phyloP scores from a whole-genome alignment of 92 coral and sea anemone species.

The Zoanthus gigantus region DNA sequence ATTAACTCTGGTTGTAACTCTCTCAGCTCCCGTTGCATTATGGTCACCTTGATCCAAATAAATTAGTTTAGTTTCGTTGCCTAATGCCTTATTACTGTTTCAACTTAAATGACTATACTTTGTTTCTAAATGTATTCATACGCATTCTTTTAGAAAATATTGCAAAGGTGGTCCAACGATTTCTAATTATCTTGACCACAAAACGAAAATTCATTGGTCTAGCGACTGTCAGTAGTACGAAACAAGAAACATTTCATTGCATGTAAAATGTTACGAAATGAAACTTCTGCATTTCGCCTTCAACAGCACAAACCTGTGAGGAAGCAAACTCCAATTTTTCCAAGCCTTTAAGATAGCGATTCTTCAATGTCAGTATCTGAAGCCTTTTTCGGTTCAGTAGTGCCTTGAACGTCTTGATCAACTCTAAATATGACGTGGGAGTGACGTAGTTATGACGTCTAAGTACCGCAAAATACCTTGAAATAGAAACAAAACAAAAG shows the following conservation, averaged over 20 bases:
- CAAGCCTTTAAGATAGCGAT: constrained; percentile 92
- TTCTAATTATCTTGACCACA: no score
- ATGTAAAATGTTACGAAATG: background rate
- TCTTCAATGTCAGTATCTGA: constrained; percentile 88
- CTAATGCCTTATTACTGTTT: no score
- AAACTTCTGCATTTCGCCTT: background rate
- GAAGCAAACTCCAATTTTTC: constrained; percentile 96
- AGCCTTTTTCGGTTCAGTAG: constrained; percentile 87
- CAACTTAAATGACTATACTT: no score
- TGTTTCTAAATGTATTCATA: no score
- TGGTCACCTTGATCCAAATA: constrained; percentile 70
- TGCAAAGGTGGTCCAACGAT: background rate
- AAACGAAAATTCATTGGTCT: no score
- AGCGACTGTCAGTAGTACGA: no score
- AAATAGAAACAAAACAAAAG: background rate
- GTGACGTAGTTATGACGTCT: constrained; percentile 98
- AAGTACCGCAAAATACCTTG: constrained; percentile 82
- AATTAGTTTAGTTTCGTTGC: no score
- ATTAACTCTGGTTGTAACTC: constrained; percentile 95
- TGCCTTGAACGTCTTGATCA: constrained; percentile 95
- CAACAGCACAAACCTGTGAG: constrained; percentile 67
- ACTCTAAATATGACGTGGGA: constrained; percentile 97
- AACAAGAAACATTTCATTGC: no score
- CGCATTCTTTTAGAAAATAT: background rate
- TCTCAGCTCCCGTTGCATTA: constrained; percentile 94